Percentiles rank a stretch among this genome's conserved stretches.
phyloP scores from a whole-genome alignment of 2,797 vertebrate species.

The Aldrovandia affinis region DNA sequence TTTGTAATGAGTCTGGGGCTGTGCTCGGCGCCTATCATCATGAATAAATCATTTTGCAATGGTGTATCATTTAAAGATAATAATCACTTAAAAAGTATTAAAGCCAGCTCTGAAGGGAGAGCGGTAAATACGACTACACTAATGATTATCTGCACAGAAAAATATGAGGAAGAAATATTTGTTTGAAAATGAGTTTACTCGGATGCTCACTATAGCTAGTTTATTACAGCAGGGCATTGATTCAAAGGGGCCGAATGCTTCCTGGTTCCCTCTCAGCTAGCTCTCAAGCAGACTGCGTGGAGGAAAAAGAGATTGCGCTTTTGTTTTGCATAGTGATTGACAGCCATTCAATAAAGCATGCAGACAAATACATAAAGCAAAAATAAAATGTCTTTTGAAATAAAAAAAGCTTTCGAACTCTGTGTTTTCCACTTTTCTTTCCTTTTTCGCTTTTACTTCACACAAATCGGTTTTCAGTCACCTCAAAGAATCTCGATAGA shows the following conservation, averaged over 20 bases:
- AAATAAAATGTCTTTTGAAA: constrained; percentile 4
- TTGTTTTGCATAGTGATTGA: not conserved
- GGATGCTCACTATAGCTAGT: not conserved
- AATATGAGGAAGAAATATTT: not conserved
- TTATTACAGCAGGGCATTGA: not conserved
- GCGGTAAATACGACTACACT: not conserved
- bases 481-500: constrained; percentile 64
- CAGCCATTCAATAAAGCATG: not conserved
- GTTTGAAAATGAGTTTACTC: not conserved
- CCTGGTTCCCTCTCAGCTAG: too few species aligned
- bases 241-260: not conserved
- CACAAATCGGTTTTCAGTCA: constrained; percentile 53
- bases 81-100: constrained; percentile 21
- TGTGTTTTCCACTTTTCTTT: constrained; percentile 26
- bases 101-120: not conserved
- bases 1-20: constrained; percentile 19
- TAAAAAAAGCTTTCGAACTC: not conserved
- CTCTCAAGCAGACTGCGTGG: not conserved
- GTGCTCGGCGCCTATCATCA: constrained; percentile 11
- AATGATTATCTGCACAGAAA: not conserved
- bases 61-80: constrained; percentile 22
- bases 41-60: constrained; percentile 31
- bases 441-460: constrained; percentile 16
- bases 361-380: not conserved
- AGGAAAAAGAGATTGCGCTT: not conserved